Evolutionary conservation across 2,797 vertebrate genomes (phyloP), one percentile per base, ranked within the genome.

Genomic region (Adrianichthys oophorus): DNA sequence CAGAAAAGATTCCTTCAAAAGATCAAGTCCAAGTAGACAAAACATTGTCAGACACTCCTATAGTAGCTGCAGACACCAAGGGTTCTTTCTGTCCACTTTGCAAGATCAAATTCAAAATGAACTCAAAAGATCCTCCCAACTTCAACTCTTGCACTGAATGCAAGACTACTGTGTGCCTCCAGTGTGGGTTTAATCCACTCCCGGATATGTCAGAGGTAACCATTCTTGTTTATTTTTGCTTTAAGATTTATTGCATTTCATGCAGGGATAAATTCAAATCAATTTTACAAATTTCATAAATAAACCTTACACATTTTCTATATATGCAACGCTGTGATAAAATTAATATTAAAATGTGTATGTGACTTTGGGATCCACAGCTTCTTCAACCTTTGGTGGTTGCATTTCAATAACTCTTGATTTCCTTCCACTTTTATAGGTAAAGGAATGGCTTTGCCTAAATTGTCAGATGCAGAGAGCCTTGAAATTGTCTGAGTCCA

Each of bases 391-490:
- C 13, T 49, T 4, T 40, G 53, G 0, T 18, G 60, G 12, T 15
- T 53, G 0, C 44, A 52, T 48, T 19, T 45, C 0, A 49, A 2
- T 47, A 4, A 48, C 47, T 23, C 10, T 55, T 56, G 1, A 19
- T 58, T 44, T 15, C 5, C 21, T 56, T 63, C 0, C 7, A 13
- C 15, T 67, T 65, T 51, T 80, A 56, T 83, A 98, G 96, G 85
- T 93, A 63, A 92, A 91, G 32, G 94, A 98, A 82, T 98, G 97
- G 98, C 94, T 99, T 62, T 99, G 96, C 89, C 93, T 99, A 65
- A 98, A 94, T 82, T 99, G 98, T 76, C 98, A 99, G 87, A 94
- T 96, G 92, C 93, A 95, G 56, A 93, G 94, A 91, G 93, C 95
- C 0, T 79, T 95, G 37, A 90, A 63, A 60, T 89, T 56, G 55